These are phyloP conservation scores for Leucosticte australis DNA, from an alignment of 2,113 vertebrate genomes.

Conservation along the genomic window DNA sequence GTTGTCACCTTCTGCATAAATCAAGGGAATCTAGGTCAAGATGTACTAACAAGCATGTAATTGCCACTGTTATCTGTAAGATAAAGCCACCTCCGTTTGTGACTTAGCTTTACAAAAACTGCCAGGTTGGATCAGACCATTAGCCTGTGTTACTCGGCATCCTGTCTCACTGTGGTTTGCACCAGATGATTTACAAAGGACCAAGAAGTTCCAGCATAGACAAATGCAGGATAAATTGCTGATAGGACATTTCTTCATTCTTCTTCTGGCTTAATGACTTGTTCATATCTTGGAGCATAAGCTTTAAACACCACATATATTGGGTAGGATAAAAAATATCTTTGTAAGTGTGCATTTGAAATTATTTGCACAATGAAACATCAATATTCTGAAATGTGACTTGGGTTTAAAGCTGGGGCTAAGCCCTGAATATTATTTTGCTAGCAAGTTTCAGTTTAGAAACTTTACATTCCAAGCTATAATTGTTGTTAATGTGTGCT, in stretches of 20 bases:
- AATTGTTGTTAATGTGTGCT: neutral
- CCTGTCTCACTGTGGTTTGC: neutral
- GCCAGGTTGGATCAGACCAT: neutral
- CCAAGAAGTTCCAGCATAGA: neutral
- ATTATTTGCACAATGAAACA: neutral
- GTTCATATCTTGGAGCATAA: neutral
- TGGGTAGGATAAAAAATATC: neutral
- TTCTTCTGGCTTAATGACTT: neutral
- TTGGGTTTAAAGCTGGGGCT: neutral
- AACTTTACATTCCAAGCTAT: neutral
- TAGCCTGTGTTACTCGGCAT: neutral
- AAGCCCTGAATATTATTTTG: neutral
- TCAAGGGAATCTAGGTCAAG: conserved; percentile 32
- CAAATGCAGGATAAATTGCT: neutral
- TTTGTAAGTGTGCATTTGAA: neutral
- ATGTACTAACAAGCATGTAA: conserved; percentile 16
- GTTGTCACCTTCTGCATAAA: conserved; percentile 5
- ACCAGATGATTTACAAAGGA: neutral
- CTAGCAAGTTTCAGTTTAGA: neutral
- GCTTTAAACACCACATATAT: neutral
- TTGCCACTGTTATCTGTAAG: neutral
- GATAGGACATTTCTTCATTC: neutral
- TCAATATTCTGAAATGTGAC: neutral
- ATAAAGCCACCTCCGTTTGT: neutral
- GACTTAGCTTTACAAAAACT: neutral